Evolutionary conservation across 1,140 invertebrate species (phyloP), one percentile per base, ranked within the genome.

Genomic region (Rhagoletis zephyria): DNA sequence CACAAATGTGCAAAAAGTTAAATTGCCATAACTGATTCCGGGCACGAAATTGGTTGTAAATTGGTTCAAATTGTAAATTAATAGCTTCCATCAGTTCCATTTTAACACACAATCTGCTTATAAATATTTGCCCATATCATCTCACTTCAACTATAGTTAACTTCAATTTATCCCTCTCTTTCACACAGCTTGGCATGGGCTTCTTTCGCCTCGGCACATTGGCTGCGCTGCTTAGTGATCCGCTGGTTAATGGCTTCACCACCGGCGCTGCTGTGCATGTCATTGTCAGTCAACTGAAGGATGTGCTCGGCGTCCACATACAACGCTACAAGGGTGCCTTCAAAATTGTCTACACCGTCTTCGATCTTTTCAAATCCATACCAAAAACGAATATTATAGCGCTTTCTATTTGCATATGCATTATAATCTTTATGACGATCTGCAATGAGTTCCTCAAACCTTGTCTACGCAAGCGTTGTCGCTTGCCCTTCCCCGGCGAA

Each of bases 251-350:
- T 89, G 97, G 97, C 0, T 98, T 98, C 91, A 98, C 97, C 1
- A 98, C 97, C 0, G 97, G 96, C 1, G 97, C 97, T 4, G 97
- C 97, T 0, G 94, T 98, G 87, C 97, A 98, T 90, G 98, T 99
- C 14, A 93, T 98, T n/a, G 96, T 96, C 0, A 98, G 97, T 4
- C 98, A 99, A 94, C 93, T 98, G 1, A 97, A 97, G 91, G 96
- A 97, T 93, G 94, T 98, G 0, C 94, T 98, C 87, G 98, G 98
- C 0, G 91, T 98, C 0, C 93, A 92, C 2, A 91, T 97, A n/a
- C 93, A 91, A 0, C 95, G 95, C 48, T 93, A 95, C 74, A 95
- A 94, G 77, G 96, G 97, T 6, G 94, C 96, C 30, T 97, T 97
- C 89, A 96, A 96, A 92, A 94, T 97, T 70, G 93, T 97, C 42